Base-by-base conservation (phyloP, 2,888 invertebrate genomes). In the Anodontia alba region DNA sequence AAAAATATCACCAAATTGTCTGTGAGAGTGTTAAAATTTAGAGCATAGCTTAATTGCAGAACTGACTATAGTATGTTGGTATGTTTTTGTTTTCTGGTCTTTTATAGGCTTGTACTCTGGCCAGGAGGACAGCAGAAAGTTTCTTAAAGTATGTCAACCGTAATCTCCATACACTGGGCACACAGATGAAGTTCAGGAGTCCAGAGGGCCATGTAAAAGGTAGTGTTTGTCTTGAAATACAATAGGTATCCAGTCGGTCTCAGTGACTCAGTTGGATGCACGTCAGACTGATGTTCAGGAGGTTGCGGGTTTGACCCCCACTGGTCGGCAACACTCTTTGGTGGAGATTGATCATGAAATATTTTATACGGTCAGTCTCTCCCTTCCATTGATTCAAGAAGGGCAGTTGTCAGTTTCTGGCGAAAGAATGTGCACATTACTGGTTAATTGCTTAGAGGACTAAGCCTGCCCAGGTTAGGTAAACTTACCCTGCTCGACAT, bases 101-200 rank as follows among this genome's bases (percentile, higher is more conserved):
- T n/a, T 88, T 89, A 10, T 88, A 95, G 95, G 95, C 96, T 10
- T 99, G 99, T 93, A 99, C 99, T 10, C 95, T 99, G 88, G 99
- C 99, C 0, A 96, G 99, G 38, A 96, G 99, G 79, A 99, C 99
- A 0, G 99, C 99, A 0, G 99, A 99, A 95, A 98, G 99, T 17
- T 99, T 99, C 95, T 96, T 99, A 33, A 99, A 99, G 94, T 99
- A 99, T 95, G 98, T 99, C 33, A 97, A 98, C 88, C 96, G 99
- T 43, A 98, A 98, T 88, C 96, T 98, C 69, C 98, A 98, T 92
- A 93, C 93, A 10, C 89, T 94, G 72, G 93, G 93, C 5, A 93
- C 94, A 91, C 92, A 94, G 88, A 90, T 93, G 86, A 95, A 96
- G 94, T 95, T 96, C 96, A 95, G 96, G 96, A 94, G 94, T 80